A percentile compares a stretch with the other conserved stretches of the same genome.
Evolutionary conservation across 53 echinoderm and acorn worm species (phyloP).

Genomic region (Astropecten irregularis): DNA sequence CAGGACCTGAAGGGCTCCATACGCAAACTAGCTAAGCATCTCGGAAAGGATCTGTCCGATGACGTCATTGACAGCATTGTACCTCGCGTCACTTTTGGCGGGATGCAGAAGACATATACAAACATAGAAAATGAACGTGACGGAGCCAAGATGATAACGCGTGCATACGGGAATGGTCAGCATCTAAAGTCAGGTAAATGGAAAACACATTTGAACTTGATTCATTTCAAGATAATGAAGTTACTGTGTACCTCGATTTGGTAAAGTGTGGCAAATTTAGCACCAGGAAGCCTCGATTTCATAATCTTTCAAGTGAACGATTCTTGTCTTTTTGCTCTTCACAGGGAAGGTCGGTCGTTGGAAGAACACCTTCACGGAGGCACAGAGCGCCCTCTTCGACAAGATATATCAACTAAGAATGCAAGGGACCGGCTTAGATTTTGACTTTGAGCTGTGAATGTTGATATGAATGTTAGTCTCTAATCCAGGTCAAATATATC

Average conservation of each 20-base stretch:
- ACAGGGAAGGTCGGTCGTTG: constrained; percentile 63
- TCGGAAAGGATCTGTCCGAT: constrained; percentile 62
- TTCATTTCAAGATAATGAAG: too few species aligned
- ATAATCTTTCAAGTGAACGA: too few species aligned
- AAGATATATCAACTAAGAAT: constrained; percentile 49
- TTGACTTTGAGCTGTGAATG: constrained; percentile 65
- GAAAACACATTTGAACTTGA: too few species aligned
- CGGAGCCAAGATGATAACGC: constrained; percentile 48
- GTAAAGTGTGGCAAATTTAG: too few species aligned
- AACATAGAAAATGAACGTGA: constrained; percentile 52
- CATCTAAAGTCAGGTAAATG: constrained; percentile 72
- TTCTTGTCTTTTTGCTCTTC: too few species aligned
- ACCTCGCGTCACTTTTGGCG: too few species aligned
- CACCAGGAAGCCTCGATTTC: too few species aligned
- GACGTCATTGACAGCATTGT: too few species aligned
- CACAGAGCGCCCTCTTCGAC: constrained; percentile 67
- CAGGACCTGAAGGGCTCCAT: constrained; percentile 64
- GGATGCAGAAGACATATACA: constrained; percentile 57
- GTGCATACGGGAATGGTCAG: constrained; percentile 47
- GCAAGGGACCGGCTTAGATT: constrained; percentile 47
- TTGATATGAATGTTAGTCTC: too few species aligned
- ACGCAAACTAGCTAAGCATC: constrained; percentile 47
- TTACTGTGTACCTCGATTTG: too few species aligned
- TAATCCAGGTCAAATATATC: too few species aligned
- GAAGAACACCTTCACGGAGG: constrained; percentile 65